Percentiles rank a stretch among this genome's conserved stretches.
phyloP scores from a whole-genome alignment of 1,140 invertebrate species.

The Gyrodactylus bullatarudis region DNA sequence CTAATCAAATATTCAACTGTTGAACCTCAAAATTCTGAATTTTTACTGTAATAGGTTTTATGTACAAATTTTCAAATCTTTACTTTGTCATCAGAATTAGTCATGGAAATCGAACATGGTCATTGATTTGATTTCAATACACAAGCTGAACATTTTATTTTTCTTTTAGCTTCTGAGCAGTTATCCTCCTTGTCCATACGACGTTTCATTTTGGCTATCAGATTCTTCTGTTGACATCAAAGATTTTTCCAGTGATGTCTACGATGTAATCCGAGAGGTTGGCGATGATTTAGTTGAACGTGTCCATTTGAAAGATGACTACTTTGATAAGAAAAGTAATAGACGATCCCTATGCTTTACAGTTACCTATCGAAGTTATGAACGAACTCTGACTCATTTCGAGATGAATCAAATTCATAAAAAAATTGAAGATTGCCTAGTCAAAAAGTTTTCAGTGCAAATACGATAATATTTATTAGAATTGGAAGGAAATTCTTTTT shows the following conservation, averaged over 20 bases:
- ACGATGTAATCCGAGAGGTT: conserved; percentile 51
- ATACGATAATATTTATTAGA: too few relatives aligned
- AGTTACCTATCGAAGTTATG: conserved; percentile 68
- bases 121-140: background rate
- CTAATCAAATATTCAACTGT: too few relatives aligned
- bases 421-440: background rate
- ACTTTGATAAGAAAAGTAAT: conserved; percentile 45
- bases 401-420: conserved; percentile 53
- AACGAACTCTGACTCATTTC: conserved; percentile 42
- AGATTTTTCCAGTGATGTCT: conserved; percentile 54
- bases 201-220: conserved; percentile 85
- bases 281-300: conserved; percentile 56
- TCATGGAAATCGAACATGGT: too few relatives aligned
- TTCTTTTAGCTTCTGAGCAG: conserved; percentile 39
- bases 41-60: too few relatives aligned
- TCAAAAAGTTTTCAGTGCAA: conserved; percentile 1
- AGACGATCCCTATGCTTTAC: conserved; percentile 54
- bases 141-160: conserved; percentile 14
- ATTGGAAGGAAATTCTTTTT: too few relatives aligned
- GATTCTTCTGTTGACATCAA: conserved; percentile 12
- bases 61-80: too few relatives aligned
- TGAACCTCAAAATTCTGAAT: too few relatives aligned
- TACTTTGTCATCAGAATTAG: too few relatives aligned
- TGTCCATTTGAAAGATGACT: conserved; percentile 49
- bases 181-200: conserved; percentile 56